Evolutionary conservation across 2,888 invertebrate species (phyloP).

Genomic region (Dichetophora obliterata): DNA sequence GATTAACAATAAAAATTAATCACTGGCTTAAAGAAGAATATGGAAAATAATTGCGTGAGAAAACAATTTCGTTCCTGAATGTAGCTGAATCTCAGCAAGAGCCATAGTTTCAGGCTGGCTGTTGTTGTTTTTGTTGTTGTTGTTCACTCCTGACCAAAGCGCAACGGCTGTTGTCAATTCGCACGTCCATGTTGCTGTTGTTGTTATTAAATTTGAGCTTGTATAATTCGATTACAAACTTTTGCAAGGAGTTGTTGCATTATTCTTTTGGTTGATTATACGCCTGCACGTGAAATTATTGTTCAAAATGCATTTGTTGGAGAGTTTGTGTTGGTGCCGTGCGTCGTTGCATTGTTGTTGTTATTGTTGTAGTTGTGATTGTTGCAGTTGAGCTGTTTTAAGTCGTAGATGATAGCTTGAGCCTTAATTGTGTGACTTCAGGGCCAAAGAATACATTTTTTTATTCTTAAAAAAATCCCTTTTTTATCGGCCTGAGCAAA

Average conservation of each 20-base stretch:
- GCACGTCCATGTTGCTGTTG: slow-evolving; percentile 13
- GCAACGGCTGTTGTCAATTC: slow-evolving; percentile 17
- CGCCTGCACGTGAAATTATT: slow-evolving; percentile 33
- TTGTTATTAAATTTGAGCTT: slow-evolving; percentile 23
- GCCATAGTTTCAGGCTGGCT: no score
- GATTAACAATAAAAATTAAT: slow-evolving; percentile 53
- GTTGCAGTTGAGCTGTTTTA: neutral
- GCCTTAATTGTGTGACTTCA: slow-evolving; percentile 11
- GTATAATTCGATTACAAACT: slow-evolving; percentile 26
- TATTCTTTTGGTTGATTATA: slow-evolving; percentile 30
- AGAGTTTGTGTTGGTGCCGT: neutral
- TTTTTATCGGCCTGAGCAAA: no score
- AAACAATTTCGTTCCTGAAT: slow-evolving; percentile 46
- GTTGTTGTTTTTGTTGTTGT: no score
- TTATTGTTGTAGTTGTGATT: neutral
- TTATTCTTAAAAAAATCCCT: no score
- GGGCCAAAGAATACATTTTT: neutral
- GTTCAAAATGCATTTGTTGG: neutral
- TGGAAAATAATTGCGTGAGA: slow-evolving; percentile 53
- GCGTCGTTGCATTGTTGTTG: neutral
- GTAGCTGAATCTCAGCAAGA: slow-evolving; percentile 1
- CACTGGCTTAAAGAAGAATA: slow-evolving; percentile 51
- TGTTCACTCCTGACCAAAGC: slow-evolving; percentile 2
- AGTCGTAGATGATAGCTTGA: slow-evolving; percentile 3
- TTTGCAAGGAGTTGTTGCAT: slow-evolving; percentile 14